Conservation (phyloP, 1,140 invertebrate genomes). For the Drosophila willistoni region DNA sequence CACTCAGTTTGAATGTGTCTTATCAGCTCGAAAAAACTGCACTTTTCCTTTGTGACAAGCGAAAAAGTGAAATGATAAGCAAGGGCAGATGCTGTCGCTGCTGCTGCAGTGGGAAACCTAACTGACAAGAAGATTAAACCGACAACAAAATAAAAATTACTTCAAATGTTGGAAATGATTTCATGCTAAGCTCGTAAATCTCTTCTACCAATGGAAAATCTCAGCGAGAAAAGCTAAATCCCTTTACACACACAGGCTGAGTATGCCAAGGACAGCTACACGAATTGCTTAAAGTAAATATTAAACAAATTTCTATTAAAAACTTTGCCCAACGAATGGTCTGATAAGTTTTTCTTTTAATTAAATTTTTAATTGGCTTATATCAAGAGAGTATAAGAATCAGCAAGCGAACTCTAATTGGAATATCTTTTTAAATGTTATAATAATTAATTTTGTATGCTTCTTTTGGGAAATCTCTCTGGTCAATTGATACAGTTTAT, state of each 20-base stretch:
- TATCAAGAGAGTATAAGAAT: no score
- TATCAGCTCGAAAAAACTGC: conserved; percentile 25
- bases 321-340: no score
- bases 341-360: no score
- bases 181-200: background rate
- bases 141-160: background rate
- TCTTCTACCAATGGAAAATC: background rate
- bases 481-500: no score
- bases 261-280: background rate
- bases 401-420: no score
- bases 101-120: background rate
- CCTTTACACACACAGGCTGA: conserved; percentile 4
- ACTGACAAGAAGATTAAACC: conserved; percentile 14
- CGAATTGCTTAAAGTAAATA: no score
- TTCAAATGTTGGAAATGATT: background rate
- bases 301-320: no score
- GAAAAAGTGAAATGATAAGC: conserved; percentile 24
- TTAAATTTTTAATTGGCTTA: no score
- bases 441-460: no score
- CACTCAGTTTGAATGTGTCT: background rate
- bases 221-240: conserved; percentile 7
- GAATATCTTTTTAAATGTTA: no score
- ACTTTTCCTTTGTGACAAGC: conserved; percentile 6
- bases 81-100: conserved; percentile 3
- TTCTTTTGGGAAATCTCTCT: no score